Percentiles rank a stretch among this genome's conserved stretches.
These are phyloP conservation scores for Epizoanthus illoricatus DNA, from an alignment of 92 coral and sea anemone species.

Conservation along the genomic window DNA sequence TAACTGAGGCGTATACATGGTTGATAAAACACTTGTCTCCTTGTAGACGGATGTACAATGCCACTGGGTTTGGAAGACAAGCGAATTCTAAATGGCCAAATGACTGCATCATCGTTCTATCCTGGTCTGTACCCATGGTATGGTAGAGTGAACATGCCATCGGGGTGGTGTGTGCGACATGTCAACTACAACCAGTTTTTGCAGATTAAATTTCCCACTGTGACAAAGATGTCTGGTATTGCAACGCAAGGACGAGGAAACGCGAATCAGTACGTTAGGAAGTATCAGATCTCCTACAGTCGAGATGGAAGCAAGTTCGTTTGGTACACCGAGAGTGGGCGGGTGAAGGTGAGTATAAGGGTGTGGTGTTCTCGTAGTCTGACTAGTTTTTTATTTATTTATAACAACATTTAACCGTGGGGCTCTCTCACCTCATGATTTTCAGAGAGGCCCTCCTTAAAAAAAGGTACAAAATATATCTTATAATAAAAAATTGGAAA, in stretches of 20 bases:
- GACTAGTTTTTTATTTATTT: too few relatives aligned
- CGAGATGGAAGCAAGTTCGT: constrained; percentile 50
- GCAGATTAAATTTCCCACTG: constrained; percentile 71
- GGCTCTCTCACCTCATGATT: too few relatives aligned
- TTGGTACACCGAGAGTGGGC: constrained; percentile 45
- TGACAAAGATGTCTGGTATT: constrained; percentile 67
- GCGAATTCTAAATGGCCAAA: constrained; percentile 73
- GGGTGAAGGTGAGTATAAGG: constrained; percentile 40
- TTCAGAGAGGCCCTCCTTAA: too few relatives aligned
- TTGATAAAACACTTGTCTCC: not conserved
- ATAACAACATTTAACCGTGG: too few relatives aligned
- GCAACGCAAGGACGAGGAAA: constrained; percentile 88
- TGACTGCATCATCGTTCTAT: constrained; percentile 71
- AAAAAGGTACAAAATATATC: too few relatives aligned
- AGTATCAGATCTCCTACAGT: constrained; percentile 71
- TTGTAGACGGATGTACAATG: constrained; percentile 68
- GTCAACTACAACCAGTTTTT: constrained; percentile 59
- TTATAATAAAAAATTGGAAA: too few relatives aligned
- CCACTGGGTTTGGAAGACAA: constrained; percentile 91
- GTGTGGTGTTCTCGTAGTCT: not conserved
- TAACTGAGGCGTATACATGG: too few relatives aligned
- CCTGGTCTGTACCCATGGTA: constrained; percentile 63
- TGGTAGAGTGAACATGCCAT: constrained; percentile 67
- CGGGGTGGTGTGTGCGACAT: constrained; percentile 69
- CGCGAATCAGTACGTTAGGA: constrained; percentile 76